Conservation (phyloP, 2,113 vertebrate species). For the Brachypodius melanocephalos region DNA sequence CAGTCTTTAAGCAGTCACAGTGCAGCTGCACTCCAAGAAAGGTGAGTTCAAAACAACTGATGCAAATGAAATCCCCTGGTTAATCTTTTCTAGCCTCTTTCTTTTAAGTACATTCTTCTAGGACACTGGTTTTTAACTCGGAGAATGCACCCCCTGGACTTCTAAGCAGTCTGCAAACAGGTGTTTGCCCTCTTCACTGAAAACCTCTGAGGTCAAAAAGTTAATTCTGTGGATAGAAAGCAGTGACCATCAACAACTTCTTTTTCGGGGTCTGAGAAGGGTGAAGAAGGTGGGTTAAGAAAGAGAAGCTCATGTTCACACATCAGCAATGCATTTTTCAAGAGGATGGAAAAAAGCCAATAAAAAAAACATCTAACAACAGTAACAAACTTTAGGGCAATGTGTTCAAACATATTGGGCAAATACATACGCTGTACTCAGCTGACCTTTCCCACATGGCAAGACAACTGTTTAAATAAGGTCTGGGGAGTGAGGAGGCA, state of each 20-base stretch:
- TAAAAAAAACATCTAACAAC: neutral
- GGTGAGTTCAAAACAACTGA: neutral
- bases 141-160: neutral
- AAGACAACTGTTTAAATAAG: neutral
- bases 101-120: neutral
- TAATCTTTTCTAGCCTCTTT: neutral
- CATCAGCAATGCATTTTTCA: neutral
- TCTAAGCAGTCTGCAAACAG: neutral
- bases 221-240: neutral
- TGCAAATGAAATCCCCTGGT: neutral
- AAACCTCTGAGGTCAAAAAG: neutral
- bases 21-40: neutral
- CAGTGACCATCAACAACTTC: neutral
- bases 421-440: neutral
- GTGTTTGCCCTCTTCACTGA: neutral
- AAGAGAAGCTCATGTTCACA: neutral
- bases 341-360: neutral
- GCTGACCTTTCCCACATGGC: conserved; percentile 1
- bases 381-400: neutral
- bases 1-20: neutral
- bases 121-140: neutral
- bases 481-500: neutral
- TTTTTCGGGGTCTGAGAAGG: neutral
- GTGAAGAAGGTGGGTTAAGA: neutral
- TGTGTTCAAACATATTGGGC: neutral